Conservation (phyloP, 2,113 vertebrate species). For the Ictalurus punctatus region DNA sequence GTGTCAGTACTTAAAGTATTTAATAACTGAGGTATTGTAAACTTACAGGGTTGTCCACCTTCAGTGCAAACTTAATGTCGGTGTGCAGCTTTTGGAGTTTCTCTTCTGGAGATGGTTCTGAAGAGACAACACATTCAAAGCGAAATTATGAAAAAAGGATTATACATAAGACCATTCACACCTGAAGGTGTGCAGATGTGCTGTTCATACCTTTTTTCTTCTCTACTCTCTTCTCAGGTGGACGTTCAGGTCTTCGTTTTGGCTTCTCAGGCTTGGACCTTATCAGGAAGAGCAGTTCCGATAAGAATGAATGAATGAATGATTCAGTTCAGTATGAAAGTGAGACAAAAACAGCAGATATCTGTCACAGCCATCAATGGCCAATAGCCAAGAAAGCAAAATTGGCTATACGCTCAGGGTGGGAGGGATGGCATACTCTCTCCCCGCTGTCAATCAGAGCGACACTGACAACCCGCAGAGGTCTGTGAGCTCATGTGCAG, state of each 20-base stretch:
- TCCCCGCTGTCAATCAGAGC: too few relatives aligned
- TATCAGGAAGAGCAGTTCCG: constrained; percentile 19
- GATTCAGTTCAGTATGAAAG: constrained; percentile 7
- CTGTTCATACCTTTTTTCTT: constrained; percentile 87
- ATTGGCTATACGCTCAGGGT: background rate
- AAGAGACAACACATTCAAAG: constrained; percentile 22
- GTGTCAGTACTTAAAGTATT: background rate
- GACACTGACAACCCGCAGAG: too few relatives aligned
- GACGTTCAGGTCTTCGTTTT: constrained; percentile 79
- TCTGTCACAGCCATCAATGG: too few relatives aligned
- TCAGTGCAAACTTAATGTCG: constrained; percentile 94
- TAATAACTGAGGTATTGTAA: background rate
- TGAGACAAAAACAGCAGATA: background rate
- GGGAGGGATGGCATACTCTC: background rate
- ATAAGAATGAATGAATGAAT: background rate
- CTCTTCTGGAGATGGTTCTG: constrained; percentile 90
- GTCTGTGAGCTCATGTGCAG: too few relatives aligned
- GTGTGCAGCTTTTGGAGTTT: constrained; percentile 95
- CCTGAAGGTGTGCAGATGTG: background rate
- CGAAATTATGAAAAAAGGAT: background rate
- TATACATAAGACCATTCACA: background rate
- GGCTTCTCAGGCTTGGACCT: constrained; percentile 84
- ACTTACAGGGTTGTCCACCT: constrained; percentile 95
- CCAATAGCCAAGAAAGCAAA: too few relatives aligned
- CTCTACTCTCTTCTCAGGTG: constrained; percentile 78